Evolutionary conservation across 2,797 vertebrate species (phyloP).

Genomic region (Lophotriccus pileatus): DNA sequence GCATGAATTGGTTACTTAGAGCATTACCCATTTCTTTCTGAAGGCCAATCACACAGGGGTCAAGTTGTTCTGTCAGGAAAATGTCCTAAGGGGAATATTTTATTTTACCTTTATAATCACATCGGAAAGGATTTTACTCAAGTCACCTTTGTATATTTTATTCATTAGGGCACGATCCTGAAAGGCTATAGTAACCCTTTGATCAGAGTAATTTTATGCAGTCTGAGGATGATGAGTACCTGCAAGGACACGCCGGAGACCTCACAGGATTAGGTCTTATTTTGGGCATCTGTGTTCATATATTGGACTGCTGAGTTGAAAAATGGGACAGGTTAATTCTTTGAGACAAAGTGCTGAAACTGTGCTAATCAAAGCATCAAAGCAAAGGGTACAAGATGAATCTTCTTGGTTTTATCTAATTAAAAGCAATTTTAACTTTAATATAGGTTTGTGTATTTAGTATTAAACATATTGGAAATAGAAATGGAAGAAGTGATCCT

Average conservation of each 20-base stretch:
- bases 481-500: neutral
- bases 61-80: slow-evolving; percentile 50
- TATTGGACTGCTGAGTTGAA: neutral
- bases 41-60: neutral
- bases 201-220: neutral
- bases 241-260: neutral
- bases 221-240: neutral
- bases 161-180: slow-evolving; percentile 29
- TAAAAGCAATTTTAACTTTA: slow-evolving; percentile 25
- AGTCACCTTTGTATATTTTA: slow-evolving; percentile 41
- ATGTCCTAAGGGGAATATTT: slow-evolving; percentile 29
- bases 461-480: neutral
- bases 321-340: slow-evolving; percentile 9
- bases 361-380: neutral
- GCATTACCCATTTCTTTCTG: neutral
- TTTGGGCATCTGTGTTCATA: neutral
- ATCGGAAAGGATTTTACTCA: neutral
- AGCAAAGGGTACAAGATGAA: neutral
- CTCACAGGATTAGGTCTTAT: neutral
- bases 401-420: neutral
- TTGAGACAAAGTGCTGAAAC: neutral
- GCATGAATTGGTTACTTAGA: neutral
- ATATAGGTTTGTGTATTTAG: neutral
- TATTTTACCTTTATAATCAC: slow-evolving; percentile 41
- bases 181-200: neutral